Evolutionary conservation across 2,113 vertebrate species (phyloP), one percentile per base, ranked within the genome.

Genomic region (Illadopsis cleaveri): DNA sequence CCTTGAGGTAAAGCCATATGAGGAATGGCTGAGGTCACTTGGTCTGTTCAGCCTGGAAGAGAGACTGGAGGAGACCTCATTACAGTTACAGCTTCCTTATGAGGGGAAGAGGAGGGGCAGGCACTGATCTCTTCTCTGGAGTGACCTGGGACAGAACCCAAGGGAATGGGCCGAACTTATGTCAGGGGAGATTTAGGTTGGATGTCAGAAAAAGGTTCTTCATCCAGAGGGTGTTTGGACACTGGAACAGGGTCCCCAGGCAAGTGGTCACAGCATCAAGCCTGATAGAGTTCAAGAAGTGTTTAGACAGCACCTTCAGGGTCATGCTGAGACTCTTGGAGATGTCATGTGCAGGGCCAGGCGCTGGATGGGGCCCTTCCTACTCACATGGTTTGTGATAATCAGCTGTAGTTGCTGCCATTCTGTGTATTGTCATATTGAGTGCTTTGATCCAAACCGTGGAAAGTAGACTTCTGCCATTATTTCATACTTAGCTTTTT

Each of bases 141-240:
- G 9, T n/a, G n/a, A 33, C 17, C 17, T 10, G n/a, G 28, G n/a
- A 56, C n/a, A n/a, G 19, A 19, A 73, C 6, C 18, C 1, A 1
- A 28, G 33, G 23, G 22, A 54, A 23, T n/a, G 28, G 19, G 48
- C 23, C 64, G 58, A 47, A 28, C 6, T 18, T 56, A 24, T 15
- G 12, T 28, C 15, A 38, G 27, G 28, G 22, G 2, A 56, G n/a
- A 4, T 64, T 47, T n/a, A 23, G 18, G 28, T 9, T 47, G 28
- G 19, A 10, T 64, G 3, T 64, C 15, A 19, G 22, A 23, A 45
- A 7, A 38, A 23, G 11, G 3, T 47, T 38, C 28, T 73, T 73
- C 22, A 11, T 4, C 15, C n/a, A 64, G 23, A n/a, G 23, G 0
- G 23, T 72, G 27, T 1, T 1, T 54, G 28, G 22, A 15, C 2